Base-by-base conservation (phyloP, 2,888 invertebrate genomes). In the Morpho achilles region DNA sequence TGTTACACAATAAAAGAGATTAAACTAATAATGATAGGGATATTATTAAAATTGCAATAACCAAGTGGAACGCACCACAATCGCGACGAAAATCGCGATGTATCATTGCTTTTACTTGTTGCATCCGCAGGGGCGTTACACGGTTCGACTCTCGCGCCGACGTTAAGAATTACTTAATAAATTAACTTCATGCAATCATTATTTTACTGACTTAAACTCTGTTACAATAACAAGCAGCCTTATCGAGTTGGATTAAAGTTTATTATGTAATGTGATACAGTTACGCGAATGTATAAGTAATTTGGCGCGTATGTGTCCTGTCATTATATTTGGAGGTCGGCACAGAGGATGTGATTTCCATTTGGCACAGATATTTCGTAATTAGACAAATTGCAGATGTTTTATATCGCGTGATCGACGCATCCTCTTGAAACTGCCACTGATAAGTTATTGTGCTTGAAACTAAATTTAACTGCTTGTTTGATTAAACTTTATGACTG, bases 21-120 rank as follows among this genome's bases (percentile, higher is more conserved):
- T 2, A 32, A 32, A 32, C 32, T 5, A 32, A 3, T 2, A 32
- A 32, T 5, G 32, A 32, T 32, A 32, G 32, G 5, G 5, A 32
- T 32, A 32, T 5, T 32, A 5, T 32, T 32, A 32, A 32, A 32
- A 1, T 5, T 32, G 32, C 32, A 44, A 32, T 43, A 45, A 56
- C 66, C 16, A 76, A 77, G 68, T 66, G 61, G 79, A 82, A 72
- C 59, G 60, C 42, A 74, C 9, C 73, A 67, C 64, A 62, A 62
- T 72, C 74, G 82, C 84, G 85, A 83, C 84, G 78, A 83, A 82
- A 81, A 76, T 75, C 79, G 76, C 83, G 78, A 78, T 79, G 82
- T 86, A 85, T 85, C 84, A 84, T 81, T 84, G 84, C 81, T 80
- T 84, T 83, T 84, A 81, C 81, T 80, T 79, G 77, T 77, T 77